These are phyloP conservation scores for Nyctibius grandis DNA, from an alignment of 2,797 vertebrate genomes.

Conservation along the genomic window DNA sequence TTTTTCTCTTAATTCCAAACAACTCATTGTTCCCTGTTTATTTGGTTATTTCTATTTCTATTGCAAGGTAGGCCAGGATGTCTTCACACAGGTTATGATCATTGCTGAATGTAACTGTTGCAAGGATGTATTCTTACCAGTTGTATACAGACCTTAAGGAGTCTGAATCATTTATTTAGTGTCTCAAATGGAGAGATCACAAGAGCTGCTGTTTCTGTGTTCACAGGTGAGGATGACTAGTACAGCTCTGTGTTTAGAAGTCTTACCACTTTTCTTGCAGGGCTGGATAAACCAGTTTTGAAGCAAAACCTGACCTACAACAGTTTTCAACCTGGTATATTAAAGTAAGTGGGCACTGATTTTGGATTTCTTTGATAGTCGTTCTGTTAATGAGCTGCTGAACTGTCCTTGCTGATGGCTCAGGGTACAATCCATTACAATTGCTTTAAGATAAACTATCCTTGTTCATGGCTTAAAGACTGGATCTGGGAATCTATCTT, in stretches of 20 bases:
- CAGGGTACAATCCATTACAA: not conserved
- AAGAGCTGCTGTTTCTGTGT: not conserved
- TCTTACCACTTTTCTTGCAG: not conserved
- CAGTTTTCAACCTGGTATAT: not conserved
- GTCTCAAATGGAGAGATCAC: not conserved
- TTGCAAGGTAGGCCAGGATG: not conserved
- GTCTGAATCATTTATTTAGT: not conserved
- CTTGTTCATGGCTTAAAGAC: not conserved
- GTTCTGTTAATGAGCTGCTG: not conserved
- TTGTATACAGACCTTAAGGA: not conserved
- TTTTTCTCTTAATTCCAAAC: not conserved
- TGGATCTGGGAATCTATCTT: not conserved
- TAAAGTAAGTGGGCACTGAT: not conserved
- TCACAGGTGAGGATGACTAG: not conserved
- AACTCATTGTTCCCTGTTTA: not conserved
- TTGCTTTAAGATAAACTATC: not conserved
- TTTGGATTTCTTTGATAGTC: not conserved
- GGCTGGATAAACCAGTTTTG: not conserved
- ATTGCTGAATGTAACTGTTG: not conserved
- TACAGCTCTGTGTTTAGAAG: not conserved
- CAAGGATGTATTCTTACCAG: not conserved
- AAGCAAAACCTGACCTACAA: not conserved
- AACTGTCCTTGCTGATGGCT: not conserved
- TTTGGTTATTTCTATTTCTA: not conserved
- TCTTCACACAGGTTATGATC: not conserved